These are phyloP conservation scores for Merodon equestris DNA, from an alignment of 2,888 invertebrate species.

Conservation along the genomic window DNA sequence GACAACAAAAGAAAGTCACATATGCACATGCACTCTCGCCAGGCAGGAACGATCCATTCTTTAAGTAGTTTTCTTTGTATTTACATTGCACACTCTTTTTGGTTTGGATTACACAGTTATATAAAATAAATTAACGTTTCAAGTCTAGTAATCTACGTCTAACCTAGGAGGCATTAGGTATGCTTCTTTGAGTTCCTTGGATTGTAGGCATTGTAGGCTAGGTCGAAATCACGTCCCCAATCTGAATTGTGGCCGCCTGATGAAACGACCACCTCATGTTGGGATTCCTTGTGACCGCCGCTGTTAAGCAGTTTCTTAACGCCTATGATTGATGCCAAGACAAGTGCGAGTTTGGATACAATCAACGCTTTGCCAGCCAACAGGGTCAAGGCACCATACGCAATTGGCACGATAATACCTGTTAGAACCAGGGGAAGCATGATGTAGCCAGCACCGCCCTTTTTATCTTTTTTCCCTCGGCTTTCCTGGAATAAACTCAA, in stretches of 20 bases:
- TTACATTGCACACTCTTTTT: slow-evolving; percentile 40
- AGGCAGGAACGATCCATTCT: slow-evolving; percentile 19
- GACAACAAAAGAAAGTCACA: slow-evolving; percentile 41
- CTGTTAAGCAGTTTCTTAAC: slow-evolving; percentile 89
- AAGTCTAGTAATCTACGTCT: slow-evolving; percentile 26
- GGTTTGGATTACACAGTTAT: slow-evolving; percentile 54
- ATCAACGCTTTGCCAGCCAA: slow-evolving; percentile 92
- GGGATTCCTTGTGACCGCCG: slow-evolving; percentile 82
- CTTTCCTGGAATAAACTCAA: slow-evolving; percentile 82
- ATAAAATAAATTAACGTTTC: slow-evolving; percentile 24
- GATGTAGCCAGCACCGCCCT: slow-evolving; percentile 83
- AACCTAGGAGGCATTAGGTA: slow-evolving; percentile 7
- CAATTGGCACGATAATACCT: slow-evolving; percentile 89
- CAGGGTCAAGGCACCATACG: slow-evolving; percentile 89
- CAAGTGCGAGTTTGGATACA: slow-evolving; percentile 89
- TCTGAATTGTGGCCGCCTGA: slow-evolving; percentile 85
- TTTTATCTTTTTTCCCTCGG: slow-evolving; percentile 85
- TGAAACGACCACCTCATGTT: slow-evolving; percentile 86
- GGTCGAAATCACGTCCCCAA: slow-evolving; percentile 85
- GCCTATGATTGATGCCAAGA: slow-evolving; percentile 90
- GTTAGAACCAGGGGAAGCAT: slow-evolving; percentile 89
- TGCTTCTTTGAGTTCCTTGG: slow-evolving; percentile 76
- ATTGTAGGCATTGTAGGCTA: slow-evolving; percentile 82
- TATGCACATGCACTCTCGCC: slow-evolving; percentile 44
- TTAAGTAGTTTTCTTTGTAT: slow-evolving; percentile 20